Base-by-base conservation (phyloP, 1,140 invertebrate genomes). In the Steinernema feltiae region DNA sequence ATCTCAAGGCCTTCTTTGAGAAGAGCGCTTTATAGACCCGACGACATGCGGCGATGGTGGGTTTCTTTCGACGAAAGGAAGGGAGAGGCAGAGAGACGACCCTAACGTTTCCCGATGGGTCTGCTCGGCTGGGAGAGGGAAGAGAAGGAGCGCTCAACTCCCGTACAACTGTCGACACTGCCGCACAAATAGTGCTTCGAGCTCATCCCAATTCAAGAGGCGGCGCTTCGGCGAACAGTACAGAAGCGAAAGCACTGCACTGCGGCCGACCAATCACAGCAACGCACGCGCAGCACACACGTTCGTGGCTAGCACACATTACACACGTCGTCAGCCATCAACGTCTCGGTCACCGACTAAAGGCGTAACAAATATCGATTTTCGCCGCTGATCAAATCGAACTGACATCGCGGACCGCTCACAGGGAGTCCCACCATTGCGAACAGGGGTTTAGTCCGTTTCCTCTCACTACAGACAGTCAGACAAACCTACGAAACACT, bases 381-480 rank as follows among this genome's bases (percentile, higher is more conserved):
- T 63, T 63, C 53, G 53, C 53, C 53, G 53, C 53, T 63, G 53
- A 63, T 63, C 53, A 63, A 63, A 63, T 63, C 53, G 53, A 63
- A 63, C 53, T 27, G 53, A 21, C 53, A 63, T 17, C 24, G 53
- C 15, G 15, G 53, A 63, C 12, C 53, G 7, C 53, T 63, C 53
- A 15, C 53, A 3, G 24, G 15, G 53, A 63, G 53, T 63, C 24
- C 24, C 15, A 63, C 53, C 53, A 21, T 63, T 21, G 53, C 53
- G 53, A 63, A 41, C 35, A 41, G 53, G 24, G 53, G 12, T 27
- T 63, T 21, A 27, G 53, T 27, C 15, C 53, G 24, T 27, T n/a
- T 7, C 53, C 15, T 63, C 53, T 27, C 7, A 3, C 15, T n/a
- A 27, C 24, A 7, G 12, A 63, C 3, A 3, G 24, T 15, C 53